Conservation (phyloP, 2,113 vertebrate genomes). For the Hymenochirus boettgeri region DNA sequence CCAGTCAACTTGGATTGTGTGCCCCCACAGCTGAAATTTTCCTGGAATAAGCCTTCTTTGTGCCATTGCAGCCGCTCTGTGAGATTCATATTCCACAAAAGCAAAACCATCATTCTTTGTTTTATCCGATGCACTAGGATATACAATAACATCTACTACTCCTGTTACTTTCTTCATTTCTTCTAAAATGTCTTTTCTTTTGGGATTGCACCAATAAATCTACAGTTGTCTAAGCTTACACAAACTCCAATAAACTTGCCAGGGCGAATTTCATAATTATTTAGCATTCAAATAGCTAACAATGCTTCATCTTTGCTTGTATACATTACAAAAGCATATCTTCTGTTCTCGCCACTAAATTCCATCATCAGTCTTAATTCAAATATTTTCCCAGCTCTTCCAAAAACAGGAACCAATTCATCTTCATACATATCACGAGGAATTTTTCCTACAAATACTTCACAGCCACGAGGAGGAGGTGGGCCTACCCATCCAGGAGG, state of each 20-base stretch:
- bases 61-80: conserved; percentile 93
- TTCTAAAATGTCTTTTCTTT: conserved; percentile 91
- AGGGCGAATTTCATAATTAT: conserved; percentile 86
- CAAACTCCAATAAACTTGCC: conserved; percentile 92
- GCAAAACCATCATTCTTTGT: conserved; percentile 90
- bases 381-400: conserved; percentile 82
- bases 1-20: conserved; percentile 90
- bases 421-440: conserved; percentile 94
- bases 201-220: conserved; percentile 88
- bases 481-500: conserved; percentile 95
- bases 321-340: conserved; percentile 95
- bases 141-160: conserved; percentile 89
- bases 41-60: conserved; percentile 83
- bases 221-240: conserved; percentile 89
- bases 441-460: conserved; percentile 97
- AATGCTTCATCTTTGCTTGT: conserved; percentile 83
- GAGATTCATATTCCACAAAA: conserved; percentile 91
- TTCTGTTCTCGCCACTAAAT: conserved; percentile 91
- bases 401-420: conserved; percentile 86
- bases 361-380: conserved; percentile 97
- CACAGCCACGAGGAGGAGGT: conserved; percentile 87
- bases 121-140: conserved; percentile 82
- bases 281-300: conserved; percentile 80
- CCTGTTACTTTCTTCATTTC: conserved; percentile 91
- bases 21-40: conserved; percentile 85